Percentiles rank a stretch among this genome's conserved stretches.
These are phyloP conservation scores for Solenopsis invicta DNA, from an alignment of 1,140 invertebrate species.

Conservation along the genomic window DNA sequence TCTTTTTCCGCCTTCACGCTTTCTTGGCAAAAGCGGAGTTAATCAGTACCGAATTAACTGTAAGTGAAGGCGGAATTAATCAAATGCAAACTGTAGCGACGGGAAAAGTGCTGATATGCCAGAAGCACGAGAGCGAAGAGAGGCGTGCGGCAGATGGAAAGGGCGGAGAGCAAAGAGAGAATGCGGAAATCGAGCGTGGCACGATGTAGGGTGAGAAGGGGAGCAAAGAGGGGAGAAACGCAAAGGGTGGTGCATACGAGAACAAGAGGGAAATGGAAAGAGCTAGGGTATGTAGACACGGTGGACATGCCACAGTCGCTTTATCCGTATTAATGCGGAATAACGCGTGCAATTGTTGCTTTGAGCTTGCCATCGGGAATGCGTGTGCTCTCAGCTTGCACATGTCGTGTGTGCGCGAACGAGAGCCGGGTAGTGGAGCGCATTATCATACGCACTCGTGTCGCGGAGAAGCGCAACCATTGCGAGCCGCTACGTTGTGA, in stretches of 20 bases:
- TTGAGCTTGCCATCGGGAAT: conserved; percentile 66
- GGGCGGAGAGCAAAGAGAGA: conserved; percentile 14
- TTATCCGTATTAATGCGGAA: conserved; percentile 76
- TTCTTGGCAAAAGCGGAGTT: conserved; percentile 29
- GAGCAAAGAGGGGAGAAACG: conserved; percentile 37
- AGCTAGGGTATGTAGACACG: conserved; percentile 12
- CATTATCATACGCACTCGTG: conserved; percentile 27
- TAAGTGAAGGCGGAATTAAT: conserved; percentile 68
- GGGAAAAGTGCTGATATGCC: conserved; percentile 61
- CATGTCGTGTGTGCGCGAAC: neutral
- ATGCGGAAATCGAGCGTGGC: conserved; percentile 42
- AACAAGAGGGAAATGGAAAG: conserved; percentile 6
- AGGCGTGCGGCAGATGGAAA: conserved; percentile 54
- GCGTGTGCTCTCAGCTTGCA: neutral
- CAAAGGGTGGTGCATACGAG: conserved; percentile 52
- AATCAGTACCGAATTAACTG: conserved; percentile 67
- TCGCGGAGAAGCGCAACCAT: neutral
- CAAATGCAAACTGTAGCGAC: conserved; percentile 71
- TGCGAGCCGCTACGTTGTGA: neutral
- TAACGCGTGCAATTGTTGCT: conserved; percentile 79
- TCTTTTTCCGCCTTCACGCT: neutral
- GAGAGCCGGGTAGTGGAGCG: neutral
- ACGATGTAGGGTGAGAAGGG: conserved; percentile 55
- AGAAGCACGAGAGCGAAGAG: neutral
- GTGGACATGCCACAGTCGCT: conserved; percentile 67